Evolutionary conservation across 2,888 invertebrate genomes (phyloP), one percentile per base, ranked within the genome.

Genomic region (Seira musarum): DNA sequence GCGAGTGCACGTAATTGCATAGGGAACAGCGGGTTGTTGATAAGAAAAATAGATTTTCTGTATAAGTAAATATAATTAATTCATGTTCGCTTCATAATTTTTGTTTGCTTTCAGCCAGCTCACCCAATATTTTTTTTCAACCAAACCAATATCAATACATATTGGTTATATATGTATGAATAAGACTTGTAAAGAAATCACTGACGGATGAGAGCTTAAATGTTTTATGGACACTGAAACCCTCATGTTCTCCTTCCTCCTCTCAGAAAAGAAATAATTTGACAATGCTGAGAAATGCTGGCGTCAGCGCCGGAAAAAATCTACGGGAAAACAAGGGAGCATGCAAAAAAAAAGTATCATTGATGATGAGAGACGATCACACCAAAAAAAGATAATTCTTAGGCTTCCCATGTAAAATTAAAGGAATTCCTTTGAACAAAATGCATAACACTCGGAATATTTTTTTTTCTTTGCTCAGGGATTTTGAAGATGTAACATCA

Each of bases 371-470:
- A 61, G 19, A 70, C 40, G 53, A 30, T 8, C 3, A 30, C 30
- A 8, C 30, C n/a, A n/a, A n/a, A n/a, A n/a, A n/a, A n/a, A 8
- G 30, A 30, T 30, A 8, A 30, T 30, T 2, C 30, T 30, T 2
- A 53, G 3, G 53, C n/a, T 73, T 64, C 57, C 57, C 66, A 66
- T 66, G 66, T 25, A 40, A 46, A 25, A 69, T 63, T 72, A 79
- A 64, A 24, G n/a, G 77, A 71, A 63, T 78, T 78, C 72, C 72
- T 66, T 67, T 72, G 78, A 78, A 30, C n/a, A n/a, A 30, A 78
- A 78, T 72, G 72, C 72, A 78, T 78, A 67, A 78, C 66, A 67
- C 67, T 78, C 78, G 72, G 71, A 78, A 78, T n/a, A 30, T 30
- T 30, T 30, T 30, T 30, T 30, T 67, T 67, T 61, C 71, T 53